Evolutionary conservation across 2,888 invertebrate genomes (phyloP), one percentile per base, ranked within the genome.

Genomic region (Phlogophora meticulosa): DNA sequence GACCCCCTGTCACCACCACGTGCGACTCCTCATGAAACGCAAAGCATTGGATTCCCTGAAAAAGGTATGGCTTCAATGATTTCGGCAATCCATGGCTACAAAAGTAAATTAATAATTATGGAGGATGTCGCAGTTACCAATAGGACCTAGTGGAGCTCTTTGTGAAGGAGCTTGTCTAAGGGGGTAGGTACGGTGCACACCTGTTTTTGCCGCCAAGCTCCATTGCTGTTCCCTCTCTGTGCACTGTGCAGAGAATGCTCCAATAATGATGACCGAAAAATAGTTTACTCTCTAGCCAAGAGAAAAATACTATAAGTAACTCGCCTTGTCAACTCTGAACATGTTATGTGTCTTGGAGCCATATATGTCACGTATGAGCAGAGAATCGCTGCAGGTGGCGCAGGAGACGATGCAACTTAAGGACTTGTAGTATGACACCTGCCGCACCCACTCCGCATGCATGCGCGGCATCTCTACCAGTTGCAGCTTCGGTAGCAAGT

Each of bases 371-470:
- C 96, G 96, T 91, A 97, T 95, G 81, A 96, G 95, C 78, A 98
- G 91, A 1, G 97, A 95, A 92, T 88, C 94, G 1, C 90, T 86
- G 82, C 96, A 96, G 61, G 96, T 96, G 55, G 97, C 96, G 78
- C 97, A 97, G 0, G 98, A 97, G 20, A 98, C 96, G 51, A 98
- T 95, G 79, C 96, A 96, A 85, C 97, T 96, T 82, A 98, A 92
- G 61, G 96, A 96, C 42, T 96, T 93, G 83, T 97, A 97, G 92
- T 96, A 98, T 69, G 96, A 96, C 49, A 98, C 97, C 88, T 97
- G 97, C 9, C 96, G 96, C 61, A 98, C 96, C 96, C 97, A 96
- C 85, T 97, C 97, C 7, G 91, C 89, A 88, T 98, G 98, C 53
- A 97, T 90, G 52, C 95, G 93, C 4, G 87, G 87, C 81, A 96